Conservation (phyloP, 2,113 vertebrate species). For the Helogale parvula region DNA sequence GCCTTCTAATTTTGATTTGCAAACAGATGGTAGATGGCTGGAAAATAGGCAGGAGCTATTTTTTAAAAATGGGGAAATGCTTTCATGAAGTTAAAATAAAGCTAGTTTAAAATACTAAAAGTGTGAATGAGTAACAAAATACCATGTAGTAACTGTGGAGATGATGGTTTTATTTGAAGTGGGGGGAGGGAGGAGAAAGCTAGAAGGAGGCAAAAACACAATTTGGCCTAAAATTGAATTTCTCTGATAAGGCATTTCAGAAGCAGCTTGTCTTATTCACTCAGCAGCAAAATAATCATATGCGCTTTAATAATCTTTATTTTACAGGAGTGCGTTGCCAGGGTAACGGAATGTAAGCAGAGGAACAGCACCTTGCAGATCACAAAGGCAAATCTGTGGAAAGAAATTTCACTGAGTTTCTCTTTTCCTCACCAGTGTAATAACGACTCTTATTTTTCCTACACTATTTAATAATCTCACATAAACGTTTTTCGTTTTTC, state of each 20-base stretch:
- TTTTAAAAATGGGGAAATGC: constrained; percentile 69
- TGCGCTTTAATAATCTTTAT: constrained; percentile 92
- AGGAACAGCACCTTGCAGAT: constrained; percentile 88
- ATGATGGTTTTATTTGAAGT: constrained; percentile 88
- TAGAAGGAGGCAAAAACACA: constrained; percentile 88
- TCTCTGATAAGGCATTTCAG: constrained; percentile 90
- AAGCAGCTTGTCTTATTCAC: constrained; percentile 88
- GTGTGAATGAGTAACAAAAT: constrained; percentile 83
- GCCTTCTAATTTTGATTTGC: constrained; percentile 62
- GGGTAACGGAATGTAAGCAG: constrained; percentile 89
- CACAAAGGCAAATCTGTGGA: constrained; percentile 89
- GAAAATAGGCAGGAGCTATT: constrained; percentile 54
- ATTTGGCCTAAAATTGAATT: constrained; percentile 89
- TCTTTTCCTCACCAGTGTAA: constrained; percentile 85
- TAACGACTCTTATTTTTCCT: constrained; percentile 87
- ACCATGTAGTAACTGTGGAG: constrained; percentile 77
- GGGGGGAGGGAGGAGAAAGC: constrained; percentile 78
- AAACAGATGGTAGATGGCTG: constrained; percentile 54
- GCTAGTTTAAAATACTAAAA: constrained; percentile 74
- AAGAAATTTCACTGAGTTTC: constrained; percentile 87
- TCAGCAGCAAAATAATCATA: constrained; percentile 90
- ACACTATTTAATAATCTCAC: constrained; percentile 86
- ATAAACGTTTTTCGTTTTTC: constrained; percentile 83
- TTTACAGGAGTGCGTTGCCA: constrained; percentile 91
- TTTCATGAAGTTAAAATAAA: constrained; percentile 81